Evolutionary conservation across 2,888 invertebrate genomes (phyloP).

Genomic region (Plagodis dolabraria): DNA sequence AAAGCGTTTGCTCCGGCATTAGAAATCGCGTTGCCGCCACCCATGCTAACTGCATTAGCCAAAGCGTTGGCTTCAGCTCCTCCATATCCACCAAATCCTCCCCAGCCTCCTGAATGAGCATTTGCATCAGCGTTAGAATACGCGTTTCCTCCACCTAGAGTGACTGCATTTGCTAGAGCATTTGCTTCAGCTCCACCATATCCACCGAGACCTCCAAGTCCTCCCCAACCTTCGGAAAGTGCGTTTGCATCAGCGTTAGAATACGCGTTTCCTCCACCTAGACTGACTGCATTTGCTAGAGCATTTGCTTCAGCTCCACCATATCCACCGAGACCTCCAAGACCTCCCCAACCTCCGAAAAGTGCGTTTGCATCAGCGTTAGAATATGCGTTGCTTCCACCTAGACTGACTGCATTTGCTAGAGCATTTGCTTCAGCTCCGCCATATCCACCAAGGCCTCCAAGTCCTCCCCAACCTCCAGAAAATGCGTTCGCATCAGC

Average conservation of each 20-base stretch:
- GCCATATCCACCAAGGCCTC: conserved; percentile 18
- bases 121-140: conserved; percentile 19
- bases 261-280: conserved; percentile 21
- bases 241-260: conserved; percentile 21
- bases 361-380: conserved; percentile 18
- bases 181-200: conserved; percentile 6
- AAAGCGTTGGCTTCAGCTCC: conserved; percentile 10
- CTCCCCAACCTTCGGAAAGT: conserved; percentile 6
- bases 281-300: conserved; percentile 8
- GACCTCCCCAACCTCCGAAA: conserved; percentile 3
- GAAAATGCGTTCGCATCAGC: conserved; percentile 23
- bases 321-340: not conserved
- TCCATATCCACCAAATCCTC: not conserved
- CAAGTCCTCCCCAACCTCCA: not conserved
- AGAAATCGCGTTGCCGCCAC: conserved; percentile 3
- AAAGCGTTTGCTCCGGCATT: conserved; percentile 12
- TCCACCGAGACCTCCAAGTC: not conserved
- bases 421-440: conserved; percentile 9
- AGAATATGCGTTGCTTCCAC: conserved; percentile 23
- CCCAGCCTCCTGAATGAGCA: conserved; percentile 6
- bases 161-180: conserved; percentile 8
- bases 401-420: conserved; percentile 8
- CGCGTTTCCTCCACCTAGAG: conserved; percentile 21
- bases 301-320: conserved; percentile 8
- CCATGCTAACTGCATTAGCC: conserved; percentile 3